These are phyloP conservation scores for Agelastica alni DNA, from an alignment of 2,888 invertebrate genomes.

Conservation along the genomic window DNA sequence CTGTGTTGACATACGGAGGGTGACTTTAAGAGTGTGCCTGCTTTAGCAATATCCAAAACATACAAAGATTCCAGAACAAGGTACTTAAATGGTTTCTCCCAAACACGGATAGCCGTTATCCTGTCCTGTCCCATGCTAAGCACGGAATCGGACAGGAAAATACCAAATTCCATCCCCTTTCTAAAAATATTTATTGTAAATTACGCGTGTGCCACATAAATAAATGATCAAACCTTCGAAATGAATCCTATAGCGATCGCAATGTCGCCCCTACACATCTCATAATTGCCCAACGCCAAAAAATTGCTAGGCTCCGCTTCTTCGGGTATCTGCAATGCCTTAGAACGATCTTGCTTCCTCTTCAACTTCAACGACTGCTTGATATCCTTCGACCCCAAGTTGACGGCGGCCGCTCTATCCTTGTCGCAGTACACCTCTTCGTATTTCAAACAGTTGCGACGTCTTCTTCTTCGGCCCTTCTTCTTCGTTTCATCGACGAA, in stretches of 20 bases:
- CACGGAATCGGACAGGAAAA: no score
- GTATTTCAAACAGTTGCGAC: conserved; percentile 40
- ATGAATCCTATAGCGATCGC: conserved; percentile 75
- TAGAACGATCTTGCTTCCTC: conserved; percentile 75
- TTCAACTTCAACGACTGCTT: conserved; percentile 83
- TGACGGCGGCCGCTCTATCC: conserved; percentile 87
- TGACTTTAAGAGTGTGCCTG: no score
- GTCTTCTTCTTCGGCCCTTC: conserved; percentile 46
- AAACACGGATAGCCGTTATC: no score
- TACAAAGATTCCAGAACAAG: no score
- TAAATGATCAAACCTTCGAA: conserved; percentile 65
- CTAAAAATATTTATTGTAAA: no score
- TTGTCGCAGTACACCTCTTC: conserved; percentile 90
- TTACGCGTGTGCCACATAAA: neutral
- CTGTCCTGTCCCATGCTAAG: no score
- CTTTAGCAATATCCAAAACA: no score
- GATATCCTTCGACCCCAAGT: conserved; percentile 84
- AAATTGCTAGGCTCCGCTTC: conserved; percentile 79
- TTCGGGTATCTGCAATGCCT: conserved; percentile 72
- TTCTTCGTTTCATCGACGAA: conserved; percentile 44
- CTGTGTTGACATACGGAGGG: no score
- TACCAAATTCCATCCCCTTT: no score
- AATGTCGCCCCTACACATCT: conserved; percentile 75
- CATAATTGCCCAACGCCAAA: conserved; percentile 75
- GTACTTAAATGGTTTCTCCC: no score